Evolutionary conservation across 53 echinoderm and acorn worm genomes (phyloP), one percentile per base, ranked within the genome.

Genomic region (Apostichopus leukothele): DNA sequence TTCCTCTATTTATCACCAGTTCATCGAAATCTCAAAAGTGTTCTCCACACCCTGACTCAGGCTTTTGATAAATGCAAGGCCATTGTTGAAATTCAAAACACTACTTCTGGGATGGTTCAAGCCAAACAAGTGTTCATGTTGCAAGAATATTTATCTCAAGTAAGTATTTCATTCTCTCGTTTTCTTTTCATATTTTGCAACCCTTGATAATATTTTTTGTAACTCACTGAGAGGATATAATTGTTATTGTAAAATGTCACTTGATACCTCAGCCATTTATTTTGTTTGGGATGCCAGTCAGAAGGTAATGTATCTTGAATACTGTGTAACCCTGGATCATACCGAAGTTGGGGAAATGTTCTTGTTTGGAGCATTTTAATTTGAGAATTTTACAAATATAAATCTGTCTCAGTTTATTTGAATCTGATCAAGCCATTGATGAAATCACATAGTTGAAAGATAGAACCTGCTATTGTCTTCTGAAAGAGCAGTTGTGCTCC

Each of bases 21-120:
- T 52, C 98, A 98, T 78, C 94, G 93, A 55, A 95, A 90, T 75
- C 76, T 95, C 60, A 95, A 95, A 90, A 93, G 93, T 61, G 92
- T 93, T 10, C 92, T 98, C 7, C 93, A 94, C 76, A 92, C 94
- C 66, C 68, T 98, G 55, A 93, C 94, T 5, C 90, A 91, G 23
- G 93, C 96, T 66, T 88, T 91, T 67, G 98, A 98, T 21, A 96
- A 94, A 78, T 88, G 96, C 67, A 90, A 85, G 77, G 81, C 91
- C 52, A 76, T 96, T 19, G 90, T 86, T 1, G 92, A 95, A 16
- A 74, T 92, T 9, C 95, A 95, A 83, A 60, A 78, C 71, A 68
- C 89, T 16, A 67, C 88, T 52, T 79, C 90, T 9, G 88, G 88
- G 18, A 79, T 88, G 78, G 92, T 90, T 13, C 92, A 92, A 66